phyloP scores from a whole-genome alignment of 2,888 invertebrate genomes.

The Idaea straminata region DNA sequence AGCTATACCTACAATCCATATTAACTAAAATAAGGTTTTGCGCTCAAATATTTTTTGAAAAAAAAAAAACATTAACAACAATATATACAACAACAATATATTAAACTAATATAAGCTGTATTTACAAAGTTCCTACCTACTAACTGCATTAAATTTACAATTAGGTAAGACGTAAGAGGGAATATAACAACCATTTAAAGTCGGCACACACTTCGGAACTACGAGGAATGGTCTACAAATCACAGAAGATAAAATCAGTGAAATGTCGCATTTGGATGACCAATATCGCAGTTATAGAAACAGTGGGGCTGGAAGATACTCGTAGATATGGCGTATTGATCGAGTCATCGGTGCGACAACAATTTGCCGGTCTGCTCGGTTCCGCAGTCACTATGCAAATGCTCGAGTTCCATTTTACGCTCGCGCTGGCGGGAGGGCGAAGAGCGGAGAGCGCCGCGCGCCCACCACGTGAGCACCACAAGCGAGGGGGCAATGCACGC shows the following conservation, averaged over 20 bases:
- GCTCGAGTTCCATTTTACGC: slow-evolving; percentile 71
- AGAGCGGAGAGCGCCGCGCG: slow-evolving; percentile 28
- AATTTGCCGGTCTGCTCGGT: slow-evolving; percentile 76
- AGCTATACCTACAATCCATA: slow-evolving; percentile 12
- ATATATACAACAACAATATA: too few relatives aligned
- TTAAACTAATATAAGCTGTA: too few relatives aligned
- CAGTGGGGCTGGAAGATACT: slow-evolving; percentile 36
- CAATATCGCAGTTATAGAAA: slow-evolving; percentile 23
- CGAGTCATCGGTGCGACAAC: slow-evolving; percentile 73
- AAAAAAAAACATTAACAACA: too few relatives aligned
- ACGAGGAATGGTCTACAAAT: background rate
- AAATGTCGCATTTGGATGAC: slow-evolving; percentile 28
- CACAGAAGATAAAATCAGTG: slow-evolving; percentile 19
- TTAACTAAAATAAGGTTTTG: slow-evolving; percentile 28
- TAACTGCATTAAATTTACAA: background rate
- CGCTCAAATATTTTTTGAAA: background rate
- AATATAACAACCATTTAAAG: slow-evolving; percentile 13
- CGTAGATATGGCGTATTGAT: slow-evolving; percentile 65
- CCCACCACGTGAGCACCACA: background rate
- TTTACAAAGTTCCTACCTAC: too few relatives aligned
- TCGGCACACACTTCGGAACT: slow-evolving; percentile 11
- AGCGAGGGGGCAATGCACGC: slow-evolving; percentile 43
- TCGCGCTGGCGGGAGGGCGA: slow-evolving; percentile 40
- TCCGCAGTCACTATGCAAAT: slow-evolving; percentile 75
- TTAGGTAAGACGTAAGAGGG: background rate